Evolutionary conservation across 2,888 invertebrate genomes (phyloP).

Genomic region (Mesorhabditis belari): DNA sequence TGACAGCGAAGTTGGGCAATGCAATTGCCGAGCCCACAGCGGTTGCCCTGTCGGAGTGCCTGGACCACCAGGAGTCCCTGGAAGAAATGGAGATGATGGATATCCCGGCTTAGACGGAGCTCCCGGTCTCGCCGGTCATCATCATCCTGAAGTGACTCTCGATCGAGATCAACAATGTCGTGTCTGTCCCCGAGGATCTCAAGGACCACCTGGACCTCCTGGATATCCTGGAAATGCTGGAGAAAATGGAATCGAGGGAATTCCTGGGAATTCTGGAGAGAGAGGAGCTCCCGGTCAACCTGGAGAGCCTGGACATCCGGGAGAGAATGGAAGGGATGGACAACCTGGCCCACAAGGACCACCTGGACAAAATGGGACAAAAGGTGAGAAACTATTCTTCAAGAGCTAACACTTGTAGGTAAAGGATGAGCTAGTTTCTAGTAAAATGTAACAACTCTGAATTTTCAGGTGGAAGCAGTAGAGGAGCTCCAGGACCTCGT

Average conservation of each 20-base stretch:
- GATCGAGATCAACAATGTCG: slow-evolving; percentile 2
- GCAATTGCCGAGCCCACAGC: slow-evolving; percentile 5
- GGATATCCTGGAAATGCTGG: slow-evolving; percentile 23
- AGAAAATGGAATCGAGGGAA: slow-evolving; percentile 17
- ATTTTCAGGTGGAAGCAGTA: slow-evolving; percentile 22
- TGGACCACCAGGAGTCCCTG: slow-evolving; percentile 4
- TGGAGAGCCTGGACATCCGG: slow-evolving; percentile 20
- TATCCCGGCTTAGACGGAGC: slow-evolving; percentile 3
- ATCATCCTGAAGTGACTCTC: background rate
- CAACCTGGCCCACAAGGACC: slow-evolving; percentile 19
- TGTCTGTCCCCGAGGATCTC: slow-evolving; percentile 17
- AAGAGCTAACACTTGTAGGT: no score
- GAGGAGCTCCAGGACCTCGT: slow-evolving; percentile 22
- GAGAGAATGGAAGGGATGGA: slow-evolving; percentile 20
- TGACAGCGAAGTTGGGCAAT: background rate
- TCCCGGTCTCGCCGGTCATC: slow-evolving; percentile 3
- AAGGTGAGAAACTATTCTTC: no score
- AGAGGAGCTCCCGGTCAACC: slow-evolving; percentile 22
- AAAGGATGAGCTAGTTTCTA: no score
- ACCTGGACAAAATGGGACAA: slow-evolving; percentile 5
- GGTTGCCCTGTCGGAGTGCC: slow-evolving; percentile 4
- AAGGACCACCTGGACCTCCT: slow-evolving; percentile 20
- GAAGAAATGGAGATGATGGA: slow-evolving; percentile 1
- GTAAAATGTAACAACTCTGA: no score
- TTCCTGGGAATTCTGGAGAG: slow-evolving; percentile 20